Percentiles rank a stretch among this genome's conserved stretches.
phyloP scores from a whole-genome alignment of 30 jellyfish, hydroid and myxozoan species.

The Clytia hemisphaerica region DNA sequence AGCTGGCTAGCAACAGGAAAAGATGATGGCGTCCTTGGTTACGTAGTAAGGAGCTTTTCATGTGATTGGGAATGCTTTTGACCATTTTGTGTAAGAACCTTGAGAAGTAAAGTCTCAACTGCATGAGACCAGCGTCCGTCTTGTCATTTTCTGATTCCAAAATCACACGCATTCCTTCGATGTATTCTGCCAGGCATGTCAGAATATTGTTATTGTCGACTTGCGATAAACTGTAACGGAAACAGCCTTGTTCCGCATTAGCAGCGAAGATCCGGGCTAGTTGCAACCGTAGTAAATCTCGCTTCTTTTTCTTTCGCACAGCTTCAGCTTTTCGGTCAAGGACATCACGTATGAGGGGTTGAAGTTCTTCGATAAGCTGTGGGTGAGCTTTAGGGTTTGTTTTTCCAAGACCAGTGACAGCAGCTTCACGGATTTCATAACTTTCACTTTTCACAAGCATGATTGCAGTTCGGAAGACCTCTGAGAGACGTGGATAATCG shows the following conservation, averaged over 20 bases:
- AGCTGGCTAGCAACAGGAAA: constrained; percentile 87
- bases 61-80: constrained; percentile 74
- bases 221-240: constrained; percentile 62
- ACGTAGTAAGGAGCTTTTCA: constrained; percentile 68
- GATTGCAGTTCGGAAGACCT: constrained; percentile 73
- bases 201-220: constrained; percentile 58
- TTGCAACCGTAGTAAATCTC: constrained; percentile 81
- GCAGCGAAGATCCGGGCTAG: constrained; percentile 95
- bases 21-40: constrained; percentile 89
- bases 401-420: constrained; percentile 96
- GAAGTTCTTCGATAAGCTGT: constrained; percentile 90
- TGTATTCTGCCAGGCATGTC: constrained; percentile 63
- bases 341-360: constrained; percentile 73
- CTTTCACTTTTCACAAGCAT: constrained; percentile 83
- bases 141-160: constrained; percentile 80
- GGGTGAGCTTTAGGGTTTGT: constrained; percentile 89
- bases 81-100: constrained; percentile 87
- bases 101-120: constrained; percentile 71
- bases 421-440: constrained; percentile 92
- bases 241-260: constrained; percentile 92
- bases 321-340: constrained; percentile 93
- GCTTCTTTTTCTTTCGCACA: constrained; percentile 86
- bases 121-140: constrained; percentile 74
- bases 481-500: constrained; percentile 70
- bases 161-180: constrained; percentile 83